These are phyloP conservation scores for Netta rufina DNA, from an alignment of 2,797 vertebrate genomes.

Conservation along the genomic window DNA sequence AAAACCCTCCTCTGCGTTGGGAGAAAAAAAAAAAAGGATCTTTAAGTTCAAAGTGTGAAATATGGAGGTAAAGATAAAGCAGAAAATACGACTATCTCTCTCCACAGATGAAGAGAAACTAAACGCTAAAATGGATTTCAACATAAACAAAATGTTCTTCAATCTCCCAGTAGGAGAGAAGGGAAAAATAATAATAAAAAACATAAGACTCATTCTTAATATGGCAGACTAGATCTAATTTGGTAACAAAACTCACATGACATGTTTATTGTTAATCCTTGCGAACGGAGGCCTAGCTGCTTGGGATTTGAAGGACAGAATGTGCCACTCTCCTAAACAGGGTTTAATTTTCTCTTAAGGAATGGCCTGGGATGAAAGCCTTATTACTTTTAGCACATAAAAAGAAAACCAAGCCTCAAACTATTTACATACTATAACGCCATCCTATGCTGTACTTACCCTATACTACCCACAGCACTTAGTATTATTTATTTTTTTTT, in stretches of 20 bases:
- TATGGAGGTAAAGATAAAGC: slow-evolving; percentile 38
- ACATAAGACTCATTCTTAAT: neutral
- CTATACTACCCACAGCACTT: neutral
- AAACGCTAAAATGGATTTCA: neutral
- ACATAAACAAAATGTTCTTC: neutral
- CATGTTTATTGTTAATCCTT: neutral
- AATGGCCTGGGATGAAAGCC: rapidly evolving
- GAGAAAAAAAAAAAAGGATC: neutral
- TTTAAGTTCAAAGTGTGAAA: neutral
- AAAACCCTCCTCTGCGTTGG: neutral
- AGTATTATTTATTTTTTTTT: neutral
- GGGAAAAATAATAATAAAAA: rapidly evolving
- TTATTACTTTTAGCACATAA: neutral
- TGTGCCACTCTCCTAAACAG: neutral
- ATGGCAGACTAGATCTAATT: neutral
- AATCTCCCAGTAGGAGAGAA: neutral
- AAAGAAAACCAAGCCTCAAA: neutral
- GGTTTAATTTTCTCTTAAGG: neutral
- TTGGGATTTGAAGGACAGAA: neutral
- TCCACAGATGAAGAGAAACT: rapidly evolving
- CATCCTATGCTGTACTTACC: too few relatives aligned
- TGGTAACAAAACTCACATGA: neutral
- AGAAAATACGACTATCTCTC: neutral
- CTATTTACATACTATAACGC: neutral
- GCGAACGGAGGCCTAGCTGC: neutral